phyloP scores from a whole-genome alignment of 1,140 invertebrate species.

The Ooceraea biroi region DNA sequence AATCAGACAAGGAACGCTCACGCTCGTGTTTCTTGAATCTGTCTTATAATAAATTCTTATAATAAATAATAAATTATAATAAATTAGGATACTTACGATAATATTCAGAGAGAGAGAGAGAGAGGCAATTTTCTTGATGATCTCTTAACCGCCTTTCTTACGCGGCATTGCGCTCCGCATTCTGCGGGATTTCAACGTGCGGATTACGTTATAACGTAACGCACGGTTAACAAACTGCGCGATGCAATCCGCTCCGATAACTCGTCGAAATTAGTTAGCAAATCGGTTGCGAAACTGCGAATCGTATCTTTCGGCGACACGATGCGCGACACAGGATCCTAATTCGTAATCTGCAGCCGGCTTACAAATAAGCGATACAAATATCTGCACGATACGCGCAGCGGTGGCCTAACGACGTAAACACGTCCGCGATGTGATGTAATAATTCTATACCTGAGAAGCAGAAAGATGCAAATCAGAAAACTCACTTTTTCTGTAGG shows the following conservation, averaged over 20 bases:
- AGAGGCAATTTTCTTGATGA: not conserved
- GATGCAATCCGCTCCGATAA: slow-evolving; percentile 12
- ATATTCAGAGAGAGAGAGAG: no score
- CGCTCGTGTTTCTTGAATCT: not conserved
- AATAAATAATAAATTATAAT: no score
- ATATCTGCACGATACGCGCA: slow-evolving; percentile 38
- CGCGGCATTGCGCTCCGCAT: not conserved
- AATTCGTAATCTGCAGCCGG: slow-evolving; percentile 32
- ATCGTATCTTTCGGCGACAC: slow-evolving; percentile 29
- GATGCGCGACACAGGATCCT: slow-evolving; percentile 21
- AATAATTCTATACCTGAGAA: not conserved
- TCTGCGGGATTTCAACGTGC: not conserved
- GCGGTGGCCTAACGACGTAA: not conserved
- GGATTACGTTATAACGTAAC: not conserved
- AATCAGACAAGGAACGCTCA: not conserved
- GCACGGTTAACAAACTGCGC: slow-evolving; percentile 8
- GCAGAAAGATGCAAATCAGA: not conserved
- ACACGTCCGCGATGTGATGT: slow-evolving; percentile 2
- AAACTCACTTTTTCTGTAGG: not conserved
- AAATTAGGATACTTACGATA: no score
- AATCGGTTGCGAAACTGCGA: slow-evolving; percentile 36
- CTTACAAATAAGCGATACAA: slow-evolving; percentile 55
- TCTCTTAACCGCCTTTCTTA: not conserved
- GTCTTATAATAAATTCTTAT: no score
- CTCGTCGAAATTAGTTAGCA: slow-evolving; percentile 15